A percentile compares a stretch with the other conserved stretches of the same genome.
These are phyloP conservation scores for Plagiodera versicolora DNA, from an alignment of 2,888 invertebrate species.

Conservation along the genomic window DNA sequence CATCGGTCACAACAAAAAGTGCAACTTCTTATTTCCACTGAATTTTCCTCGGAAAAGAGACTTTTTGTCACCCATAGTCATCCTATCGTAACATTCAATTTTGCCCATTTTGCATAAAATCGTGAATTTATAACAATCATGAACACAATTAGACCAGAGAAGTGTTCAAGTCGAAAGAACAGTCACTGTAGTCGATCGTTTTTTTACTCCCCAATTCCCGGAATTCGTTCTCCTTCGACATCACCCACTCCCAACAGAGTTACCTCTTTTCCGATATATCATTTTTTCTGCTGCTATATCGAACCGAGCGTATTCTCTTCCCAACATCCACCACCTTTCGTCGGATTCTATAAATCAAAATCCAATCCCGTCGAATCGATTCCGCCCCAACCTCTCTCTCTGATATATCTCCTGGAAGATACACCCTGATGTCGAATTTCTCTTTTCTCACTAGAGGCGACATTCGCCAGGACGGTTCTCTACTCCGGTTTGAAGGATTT, in stretches of 20 bases:
- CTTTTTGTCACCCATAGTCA: too few relatives aligned
- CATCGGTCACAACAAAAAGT: too few relatives aligned
- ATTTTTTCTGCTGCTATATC: conserved; percentile 9
- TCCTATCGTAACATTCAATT: too few relatives aligned
- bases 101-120: too few relatives aligned
- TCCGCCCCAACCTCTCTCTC: conserved; percentile 31
- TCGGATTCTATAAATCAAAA: conserved; percentile 44
- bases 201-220: too few relatives aligned
- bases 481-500: not conserved
- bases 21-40: too few relatives aligned
- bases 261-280: conserved; percentile 12
- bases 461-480: not conserved
- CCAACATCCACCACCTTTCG: conserved; percentile 18
- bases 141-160: too few relatives aligned
- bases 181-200: too few relatives aligned
- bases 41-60: too few relatives aligned
- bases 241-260: conserved; percentile 1
- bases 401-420: conserved; percentile 18
- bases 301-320: conserved; percentile 15
- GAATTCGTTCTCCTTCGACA: conserved; percentile 5
- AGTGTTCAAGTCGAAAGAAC: too few relatives aligned
- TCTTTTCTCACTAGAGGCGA: conserved; percentile 38
- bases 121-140: too few relatives aligned
- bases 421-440: conserved; percentile 39
- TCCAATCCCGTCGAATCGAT: conserved; percentile 34